Evolutionary conservation across 2,888 invertebrate species (phyloP), one percentile per base, ranked within the genome.

Genomic region (Agriopis leucophaearia): DNA sequence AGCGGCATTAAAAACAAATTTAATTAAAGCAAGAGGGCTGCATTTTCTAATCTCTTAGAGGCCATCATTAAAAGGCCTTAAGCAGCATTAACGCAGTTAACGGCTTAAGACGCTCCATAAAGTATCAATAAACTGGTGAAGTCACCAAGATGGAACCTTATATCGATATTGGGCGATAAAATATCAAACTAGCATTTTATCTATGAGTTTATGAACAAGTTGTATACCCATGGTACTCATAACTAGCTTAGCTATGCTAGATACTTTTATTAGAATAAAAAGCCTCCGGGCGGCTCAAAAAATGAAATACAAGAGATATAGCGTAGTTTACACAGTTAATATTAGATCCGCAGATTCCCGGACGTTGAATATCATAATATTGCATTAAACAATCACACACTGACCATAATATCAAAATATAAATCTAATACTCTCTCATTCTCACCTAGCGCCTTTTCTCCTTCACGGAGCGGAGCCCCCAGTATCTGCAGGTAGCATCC

Each of bases 41-140:
- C 55, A 56, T 15, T 62, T 55, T 63, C 63, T 63, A 55, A 63
- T 63, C 27, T 48, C 45, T 54, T 18, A 62, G 8, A 45, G 9
- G 18, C 42, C 5, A 54, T n/a, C n/a, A 35, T 61, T 44, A 54
- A 18, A 54, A 38, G n/a, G n/a, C 12, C 45, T 47, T 48, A 48
- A 63, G 42, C 42, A 50, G 18, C 50, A 50, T 51, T 63, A 63
- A 56, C 56, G 12, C 42, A 56, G 55, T 36, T 40, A 56, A 56
- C 36, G 45, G 36, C 62, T 47, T 55, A 54, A 61, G 52, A 50
- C 48, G 36, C 5, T 48, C 44, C 56, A 48, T 57, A 44, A 56
- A 64, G 7, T 64, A 57, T 64, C 64, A 42, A 57, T 64, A 58
- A 64, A 52, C n/a, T 38, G 35, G 40, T 18, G 13, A 45, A 58